phyloP scores from a whole-genome alignment of 2,113 vertebrate genomes.

The Noturus placidus region DNA sequence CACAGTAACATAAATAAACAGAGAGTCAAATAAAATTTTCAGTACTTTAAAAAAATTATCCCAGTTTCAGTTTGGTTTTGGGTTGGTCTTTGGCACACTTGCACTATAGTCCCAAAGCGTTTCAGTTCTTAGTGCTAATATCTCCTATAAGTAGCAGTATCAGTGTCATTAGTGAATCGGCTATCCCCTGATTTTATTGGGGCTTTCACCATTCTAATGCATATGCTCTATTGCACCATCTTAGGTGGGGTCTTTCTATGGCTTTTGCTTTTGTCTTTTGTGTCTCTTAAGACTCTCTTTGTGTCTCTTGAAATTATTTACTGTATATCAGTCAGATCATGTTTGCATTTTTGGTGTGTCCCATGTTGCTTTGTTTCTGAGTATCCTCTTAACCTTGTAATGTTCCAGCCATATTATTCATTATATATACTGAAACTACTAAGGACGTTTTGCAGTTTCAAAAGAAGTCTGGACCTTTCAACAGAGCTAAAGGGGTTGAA shows the following conservation, averaged over 20 bases:
- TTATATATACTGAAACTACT: not conserved
- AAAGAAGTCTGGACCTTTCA: not conserved
- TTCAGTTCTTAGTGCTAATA: not conserved
- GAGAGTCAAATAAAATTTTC: not conserved
- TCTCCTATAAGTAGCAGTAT: not conserved
- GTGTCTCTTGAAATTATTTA: not conserved
- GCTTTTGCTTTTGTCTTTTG: slow-evolving; percentile 15
- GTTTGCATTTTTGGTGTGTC: not conserved
- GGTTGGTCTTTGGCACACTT: not conserved
- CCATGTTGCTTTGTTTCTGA: not conserved
- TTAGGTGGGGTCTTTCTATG: not conserved
- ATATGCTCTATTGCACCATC: not conserved
- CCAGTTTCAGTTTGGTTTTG: not conserved
- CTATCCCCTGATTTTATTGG: not conserved
- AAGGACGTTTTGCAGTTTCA: not conserved
- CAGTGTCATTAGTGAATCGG: not conserved
- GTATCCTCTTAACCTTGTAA: not conserved
- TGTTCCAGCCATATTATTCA: not conserved
- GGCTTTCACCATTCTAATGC: slow-evolving; percentile 14
- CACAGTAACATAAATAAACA: not conserved
- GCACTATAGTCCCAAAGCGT: not conserved
- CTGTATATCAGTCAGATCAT: not conserved
- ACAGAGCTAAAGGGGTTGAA: not conserved
- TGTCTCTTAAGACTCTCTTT: too few relatives aligned
- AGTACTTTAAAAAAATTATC: not conserved